A percentile compares a stretch with the other conserved stretches of the same genome.
Conservation (phyloP, 2,797 vertebrate genomes). For the Epinephelus coioides region DNA sequence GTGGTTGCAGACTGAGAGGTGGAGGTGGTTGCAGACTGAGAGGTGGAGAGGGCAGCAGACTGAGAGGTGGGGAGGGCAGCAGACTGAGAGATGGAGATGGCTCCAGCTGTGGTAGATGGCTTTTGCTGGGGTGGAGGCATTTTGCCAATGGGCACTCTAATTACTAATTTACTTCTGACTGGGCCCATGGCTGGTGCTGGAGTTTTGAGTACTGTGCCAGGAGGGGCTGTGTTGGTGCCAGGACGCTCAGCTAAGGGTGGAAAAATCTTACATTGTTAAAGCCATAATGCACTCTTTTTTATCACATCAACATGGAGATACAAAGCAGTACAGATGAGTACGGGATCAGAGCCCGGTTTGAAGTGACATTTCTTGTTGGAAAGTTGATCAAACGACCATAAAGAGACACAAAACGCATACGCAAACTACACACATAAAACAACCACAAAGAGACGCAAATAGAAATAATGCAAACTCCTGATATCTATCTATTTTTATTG, state of each 20-base stretch:
- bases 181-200: not conserved
- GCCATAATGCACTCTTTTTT: not conserved
- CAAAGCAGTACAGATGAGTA: not conserved
- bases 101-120: not conserved
- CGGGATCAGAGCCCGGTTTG: not conserved
- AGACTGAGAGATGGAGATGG: not conserved
- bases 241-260: not conserved
- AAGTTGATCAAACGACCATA: not conserved
- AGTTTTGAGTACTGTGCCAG: slow-evolving; percentile 1
- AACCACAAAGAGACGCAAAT: not conserved
- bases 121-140: not conserved
- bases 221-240: not conserved
- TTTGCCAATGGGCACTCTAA: not conserved
- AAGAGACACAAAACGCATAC: not conserved
- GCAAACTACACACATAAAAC: not conserved
- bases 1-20: not conserved
- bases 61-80: not conserved
- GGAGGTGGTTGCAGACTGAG: not conserved
- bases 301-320: not conserved
- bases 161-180: not conserved
- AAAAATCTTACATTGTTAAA: not conserved
- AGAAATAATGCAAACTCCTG: too few species aligned
- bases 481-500: too few species aligned
- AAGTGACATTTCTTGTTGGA: not conserved
- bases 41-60: not conserved